Evolutionary conservation across 1,140 invertebrate species (phyloP), one percentile per base, ranked within the genome.

Genomic region (Anastatus disparis): DNA sequence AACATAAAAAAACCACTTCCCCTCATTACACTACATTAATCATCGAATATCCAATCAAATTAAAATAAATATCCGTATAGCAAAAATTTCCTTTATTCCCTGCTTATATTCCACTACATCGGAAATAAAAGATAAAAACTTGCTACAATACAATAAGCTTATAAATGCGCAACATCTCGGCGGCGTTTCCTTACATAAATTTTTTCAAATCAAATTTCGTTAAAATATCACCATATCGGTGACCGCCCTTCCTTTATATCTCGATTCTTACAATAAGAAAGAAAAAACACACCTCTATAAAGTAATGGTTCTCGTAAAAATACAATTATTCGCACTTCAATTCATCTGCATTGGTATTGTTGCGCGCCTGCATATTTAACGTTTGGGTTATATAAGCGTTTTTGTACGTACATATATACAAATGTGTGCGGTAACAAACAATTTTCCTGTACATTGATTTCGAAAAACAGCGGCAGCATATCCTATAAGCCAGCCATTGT

Each of bases 381-480:
- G 35, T n/a, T n/a, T n/a, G 31, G 31, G 29, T 17, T n/a, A n/a
- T n/a, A n/a, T n/a, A n/a, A n/a, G n/a, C n/a, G n/a, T n/a, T n/a
- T n/a, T n/a, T n/a, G n/a, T n/a, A n/a, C n/a, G n/a, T n/a, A n/a
- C n/a, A n/a, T n/a, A n/a, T n/a, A n/a, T n/a, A n/a, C n/a, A n/a
- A n/a, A n/a, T n/a, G n/a, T n/a, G 8, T 8, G 31, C 46, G 48
- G 38, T n/a, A n/a, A n/a, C 40, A 13, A 31, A 59, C 65, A 52
- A 68, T 68, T 68, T 68, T 68, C 55, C 65, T 42, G 52, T 58
- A 67, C 64, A 67, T 67, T 67, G 53, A 58, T 67, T 27, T 15
- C 53, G 53, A 67, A 67, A 67, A 52, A 67, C 13, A 67, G 27
- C 52, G 22, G 22, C 27, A 13, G 31, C 15, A 46, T 46, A 46